Evolutionary conservation across 2,888 invertebrate species (phyloP).

Genomic region (Sphaerophoria taeniata): DNA sequence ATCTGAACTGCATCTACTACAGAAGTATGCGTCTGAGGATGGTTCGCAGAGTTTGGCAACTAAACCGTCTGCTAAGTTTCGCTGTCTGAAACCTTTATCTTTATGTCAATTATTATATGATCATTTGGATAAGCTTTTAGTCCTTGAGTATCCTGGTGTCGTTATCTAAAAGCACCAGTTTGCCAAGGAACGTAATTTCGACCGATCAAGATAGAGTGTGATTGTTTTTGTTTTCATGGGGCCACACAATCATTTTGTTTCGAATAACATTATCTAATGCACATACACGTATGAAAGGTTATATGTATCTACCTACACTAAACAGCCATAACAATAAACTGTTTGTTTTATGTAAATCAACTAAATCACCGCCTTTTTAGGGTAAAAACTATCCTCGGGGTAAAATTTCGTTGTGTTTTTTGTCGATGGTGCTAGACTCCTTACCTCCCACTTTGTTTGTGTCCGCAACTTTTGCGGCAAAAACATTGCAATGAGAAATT

Average conservation of each 20-base stretch:
- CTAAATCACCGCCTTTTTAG: conserved; percentile 51
- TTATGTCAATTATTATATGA: neutral
- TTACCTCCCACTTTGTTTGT: neutral
- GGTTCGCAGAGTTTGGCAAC: no score
- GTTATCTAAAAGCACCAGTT: neutral
- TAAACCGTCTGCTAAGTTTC: no score
- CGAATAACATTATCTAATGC: no score
- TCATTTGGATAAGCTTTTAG: neutral
- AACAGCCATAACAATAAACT: conserved; percentile 40
- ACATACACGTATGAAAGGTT: neutral
- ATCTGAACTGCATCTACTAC: no score
- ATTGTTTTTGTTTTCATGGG: neutral
- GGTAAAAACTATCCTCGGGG: conserved; percentile 44
- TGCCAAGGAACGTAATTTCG: neutral
- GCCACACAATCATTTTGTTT: neutral
- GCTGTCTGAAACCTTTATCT: neutral
- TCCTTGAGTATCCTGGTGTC: neutral
- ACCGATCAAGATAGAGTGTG: neutral
- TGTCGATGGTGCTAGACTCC: neutral
- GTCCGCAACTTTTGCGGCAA: conserved; percentile 8
- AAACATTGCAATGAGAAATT: conserved; percentile 23
- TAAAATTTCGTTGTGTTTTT: neutral
- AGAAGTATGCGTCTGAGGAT: no score
- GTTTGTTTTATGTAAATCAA: conserved; percentile 52
- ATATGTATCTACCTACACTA: neutral